Conservation (phyloP, 2,113 vertebrate genomes). For the Beaufortia kweichowensis region DNA sequence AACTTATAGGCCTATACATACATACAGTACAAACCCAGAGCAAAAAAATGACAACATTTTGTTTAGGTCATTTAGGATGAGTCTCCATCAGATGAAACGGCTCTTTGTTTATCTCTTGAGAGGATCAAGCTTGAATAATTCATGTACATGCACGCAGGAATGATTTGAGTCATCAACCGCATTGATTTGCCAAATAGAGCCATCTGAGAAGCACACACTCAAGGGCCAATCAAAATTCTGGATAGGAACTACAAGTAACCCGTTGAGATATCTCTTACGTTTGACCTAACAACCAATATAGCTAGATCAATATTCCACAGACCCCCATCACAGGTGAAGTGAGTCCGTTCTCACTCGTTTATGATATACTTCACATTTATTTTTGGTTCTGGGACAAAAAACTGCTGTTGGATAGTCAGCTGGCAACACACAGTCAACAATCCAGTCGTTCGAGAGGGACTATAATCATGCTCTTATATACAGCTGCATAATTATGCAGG, state of each 20-base stretch:
- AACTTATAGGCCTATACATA: not conserved
- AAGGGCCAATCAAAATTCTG: constrained; percentile 15
- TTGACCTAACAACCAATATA: constrained; percentile 19
- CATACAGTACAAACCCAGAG: not conserved
- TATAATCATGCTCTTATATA: not conserved
- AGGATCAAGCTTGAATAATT: constrained; percentile 42
- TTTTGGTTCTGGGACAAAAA: not conserved
- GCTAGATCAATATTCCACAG: not conserved
- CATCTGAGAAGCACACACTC: not conserved
- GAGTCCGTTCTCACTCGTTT: not conserved
- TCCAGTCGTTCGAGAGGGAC: too few relatives aligned
- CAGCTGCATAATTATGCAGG: not conserved
- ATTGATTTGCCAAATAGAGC: constrained; percentile 36
- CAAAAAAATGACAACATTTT: constrained; percentile 5
- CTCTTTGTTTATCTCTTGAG: constrained; percentile 40
- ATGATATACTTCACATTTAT: not conserved
- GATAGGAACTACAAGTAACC: not conserved
- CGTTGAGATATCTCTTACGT: not conserved
- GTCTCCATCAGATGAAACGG: constrained; percentile 10
- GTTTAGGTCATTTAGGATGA: constrained; percentile 25
- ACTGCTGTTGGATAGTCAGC: not conserved
- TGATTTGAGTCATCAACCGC: constrained; percentile 36
- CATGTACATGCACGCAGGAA: constrained; percentile 20
- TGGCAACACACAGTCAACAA: not conserved
- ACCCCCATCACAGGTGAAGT: not conserved